Base-by-base conservation (phyloP, 2,113 vertebrate genomes). In the Hassar affinis region DNA sequence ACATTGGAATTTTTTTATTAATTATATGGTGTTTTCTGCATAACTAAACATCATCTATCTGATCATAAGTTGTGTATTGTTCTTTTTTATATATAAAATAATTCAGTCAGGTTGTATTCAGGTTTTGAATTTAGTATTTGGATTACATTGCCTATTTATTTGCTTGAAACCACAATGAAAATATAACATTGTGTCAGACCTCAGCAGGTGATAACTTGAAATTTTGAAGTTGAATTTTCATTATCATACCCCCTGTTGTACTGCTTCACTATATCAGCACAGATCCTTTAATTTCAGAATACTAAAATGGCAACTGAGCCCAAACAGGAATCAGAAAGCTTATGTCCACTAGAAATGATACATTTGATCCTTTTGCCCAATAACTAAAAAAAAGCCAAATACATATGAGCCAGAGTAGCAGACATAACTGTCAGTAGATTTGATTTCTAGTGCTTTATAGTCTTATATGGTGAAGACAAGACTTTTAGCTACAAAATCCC, bases 401-500 rank as follows among this genome's bases (percentile, higher is more conserved):
- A 57, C 12, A 76, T 76, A 54, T 1, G 25, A 59, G 52, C 51
- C 4, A 35, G 30, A 78, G 33, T 15, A 38, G 15, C 33, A n/a
- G 22, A 38, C 52, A 56, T n/a, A 22, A 76, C 56, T 56, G 22
- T 56, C 11, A 33, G 22, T 22, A 76, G 30, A 51, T 57, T 25
- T 49, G n/a, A 68, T 82, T 69, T 72, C 30, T 62, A 61, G 52
- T 64, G 15, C n/a, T 81, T 86, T 5, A 35, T 86, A 86, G 11
- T 5, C 10, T 62, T 84, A 59, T 86, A 86, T 86, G 71, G 54
- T 22, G 75, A 79, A 33, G 22, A 20, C 20, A 56, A 56, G 54
- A 56, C 54, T 66, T 15, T 33, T 17, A 22, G 12, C 61, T 64
- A 15, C n/a, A 62, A 62, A 11, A 30, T 45, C 20, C n/a, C 22